Evolutionary conservation across 2,888 invertebrate species (phyloP), one percentile per base, ranked within the genome.

Genomic region (Lycia hirtaria): DNA sequence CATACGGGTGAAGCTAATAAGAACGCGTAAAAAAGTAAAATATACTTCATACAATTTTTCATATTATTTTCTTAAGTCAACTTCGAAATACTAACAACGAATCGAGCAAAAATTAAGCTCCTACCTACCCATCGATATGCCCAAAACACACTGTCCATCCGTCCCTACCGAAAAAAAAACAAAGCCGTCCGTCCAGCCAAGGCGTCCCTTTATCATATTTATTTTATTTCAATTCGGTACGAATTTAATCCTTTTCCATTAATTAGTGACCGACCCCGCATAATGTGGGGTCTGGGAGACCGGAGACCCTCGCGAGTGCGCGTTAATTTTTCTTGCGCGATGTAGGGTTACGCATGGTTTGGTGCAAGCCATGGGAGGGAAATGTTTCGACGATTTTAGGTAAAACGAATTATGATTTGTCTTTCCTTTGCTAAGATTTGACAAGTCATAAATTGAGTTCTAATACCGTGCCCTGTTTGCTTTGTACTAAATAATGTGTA

Each of bases 231-330:
- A 87, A 90, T 91, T 89, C 87, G 73, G 83, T 81, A 83, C 88
- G 85, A 90, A 90, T 90, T 91, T 91, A 92, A 92, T 91, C 91
- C 91, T 90, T 90, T 91, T 90, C 89, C 91, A 92, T 92, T 92
- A 91, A 91, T 92, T 92, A 91, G 91, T 91, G 91, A 86, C 88
- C 87, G 87, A 81, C 80, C 81, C 79, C 51, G 57, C 43, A 52
- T 84, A 84, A 87, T 85, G 85, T 80, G 85, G 87, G 85, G 81
- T 76, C 70, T 67, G 74, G 60, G 66, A 60, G 82, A 73, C 80
- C 80, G n/a, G n/a, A n/a, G n/a, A n/a, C n/a, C 76, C 73, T 77
- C 76, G 73, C 69, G 76, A 72, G 80, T 76, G 79, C 75, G 81
- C 81, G 86, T 83, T 87, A 85, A 89, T 89, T 90, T 90, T 90